A percentile compares a stretch with the other conserved stretches of the same genome.
Evolutionary conservation across 92 coral and sea anemone genomes (phyloP).

Genomic region (Palythoa grandis): DNA sequence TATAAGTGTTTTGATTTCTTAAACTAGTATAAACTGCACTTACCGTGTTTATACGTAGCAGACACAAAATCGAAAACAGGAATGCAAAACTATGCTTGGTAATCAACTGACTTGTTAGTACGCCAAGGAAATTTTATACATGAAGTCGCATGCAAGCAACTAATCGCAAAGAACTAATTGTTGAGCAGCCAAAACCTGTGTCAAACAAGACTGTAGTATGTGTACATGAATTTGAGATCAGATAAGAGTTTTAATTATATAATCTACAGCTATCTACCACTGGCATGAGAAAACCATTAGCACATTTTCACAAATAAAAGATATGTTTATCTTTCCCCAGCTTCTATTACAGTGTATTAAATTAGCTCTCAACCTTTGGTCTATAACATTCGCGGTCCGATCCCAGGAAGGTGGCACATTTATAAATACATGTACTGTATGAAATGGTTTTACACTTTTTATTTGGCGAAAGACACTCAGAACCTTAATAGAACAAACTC

Average conservation of each 20-base stretch:
- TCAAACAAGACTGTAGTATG: not conserved
- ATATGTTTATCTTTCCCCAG: not conserved
- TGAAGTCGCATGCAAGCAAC: not conserved
- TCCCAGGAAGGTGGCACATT: conserved; percentile 3
- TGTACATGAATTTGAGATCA: not conserved
- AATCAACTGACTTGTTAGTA: conserved; percentile 5
- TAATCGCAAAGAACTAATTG: not conserved
- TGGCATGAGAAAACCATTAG: too few relatives aligned
- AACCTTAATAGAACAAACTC: not conserved
- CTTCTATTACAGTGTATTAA: not conserved
- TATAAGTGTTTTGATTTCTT: not conserved
- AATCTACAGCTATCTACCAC: not conserved
- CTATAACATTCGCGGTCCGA: not conserved
- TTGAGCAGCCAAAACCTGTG: not conserved
- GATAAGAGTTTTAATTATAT: conserved; percentile 12
- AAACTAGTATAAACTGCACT: not conserved
- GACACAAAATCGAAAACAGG: not conserved
- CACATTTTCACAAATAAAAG: not conserved
- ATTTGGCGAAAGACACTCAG: not conserved
- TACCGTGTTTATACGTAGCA: not conserved
- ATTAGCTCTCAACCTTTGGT: not conserved
- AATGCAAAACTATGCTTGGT: not conserved
- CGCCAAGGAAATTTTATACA: not conserved
- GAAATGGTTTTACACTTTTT: not conserved
- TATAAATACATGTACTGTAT: not conserved